Evolutionary conservation across 2,113 vertebrate species (phyloP).

Genomic region (Zootoca vivipara): DNA sequence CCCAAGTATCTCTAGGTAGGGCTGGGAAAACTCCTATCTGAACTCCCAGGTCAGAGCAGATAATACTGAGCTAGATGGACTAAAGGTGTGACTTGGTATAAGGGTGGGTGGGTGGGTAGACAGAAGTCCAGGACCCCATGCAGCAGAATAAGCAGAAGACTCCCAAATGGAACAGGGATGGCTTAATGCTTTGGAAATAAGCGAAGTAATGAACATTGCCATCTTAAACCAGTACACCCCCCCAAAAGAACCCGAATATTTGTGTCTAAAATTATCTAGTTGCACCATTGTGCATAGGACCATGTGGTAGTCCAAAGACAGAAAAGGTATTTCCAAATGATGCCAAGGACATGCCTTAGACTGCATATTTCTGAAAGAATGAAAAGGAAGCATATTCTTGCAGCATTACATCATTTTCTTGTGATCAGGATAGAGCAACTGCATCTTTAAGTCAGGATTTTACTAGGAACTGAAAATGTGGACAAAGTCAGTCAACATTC

Average conservation of each 20-base stretch:
- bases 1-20: no score
- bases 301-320: not conserved
- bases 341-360: conserved; percentile 29
- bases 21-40: no score
- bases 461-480: not conserved
- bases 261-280: not conserved
- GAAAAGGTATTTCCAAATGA: conserved; percentile 31
- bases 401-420: conserved; percentile 24
- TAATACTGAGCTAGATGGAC: no score
- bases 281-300: not conserved
- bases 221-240: not conserved
- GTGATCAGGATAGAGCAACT: not conserved
- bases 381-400: not conserved
- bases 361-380: not conserved
- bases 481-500: conserved; percentile 45
- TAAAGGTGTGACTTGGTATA: no score
- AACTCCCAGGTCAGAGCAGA: no score
- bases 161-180: not conserved
- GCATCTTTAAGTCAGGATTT: conserved; percentile 23
- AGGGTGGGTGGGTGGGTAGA: not conserved
- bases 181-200: not conserved
- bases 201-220: not conserved
- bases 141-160: not conserved
- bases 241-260: not conserved
- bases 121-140: not conserved